A percentile compares a stretch with the other conserved stretches of the same genome.
Evolutionary conservation across 2,888 invertebrate species (phyloP).

Genomic region (Tachystola acroxantha): DNA sequence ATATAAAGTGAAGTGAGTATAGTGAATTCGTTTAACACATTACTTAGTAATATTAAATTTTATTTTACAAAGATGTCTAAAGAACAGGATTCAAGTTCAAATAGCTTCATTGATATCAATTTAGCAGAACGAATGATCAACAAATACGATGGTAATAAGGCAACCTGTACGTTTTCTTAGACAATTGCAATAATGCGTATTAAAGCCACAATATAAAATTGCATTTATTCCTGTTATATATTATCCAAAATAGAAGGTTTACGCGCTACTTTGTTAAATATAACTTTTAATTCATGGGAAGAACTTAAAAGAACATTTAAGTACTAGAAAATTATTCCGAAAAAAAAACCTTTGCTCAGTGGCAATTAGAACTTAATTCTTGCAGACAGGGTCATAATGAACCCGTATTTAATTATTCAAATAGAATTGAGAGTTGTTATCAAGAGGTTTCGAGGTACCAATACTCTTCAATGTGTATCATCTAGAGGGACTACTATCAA

Average conservation of each 20-base stretch:
- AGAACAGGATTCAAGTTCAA: background rate
- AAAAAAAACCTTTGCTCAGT: conserved; percentile 8
- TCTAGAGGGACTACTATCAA: conserved; percentile 15
- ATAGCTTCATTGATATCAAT: background rate
- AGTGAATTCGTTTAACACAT: no score
- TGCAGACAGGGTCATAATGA: conserved; percentile 11
- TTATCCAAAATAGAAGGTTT: conserved; percentile 11
- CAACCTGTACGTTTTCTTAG: conserved; percentile 12
- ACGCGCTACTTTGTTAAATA: conserved; percentile 9
- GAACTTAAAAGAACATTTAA: conserved; percentile 6
- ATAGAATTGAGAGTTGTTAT: conserved; percentile 12
- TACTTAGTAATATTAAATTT: no score
- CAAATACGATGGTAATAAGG: conserved; percentile 9
- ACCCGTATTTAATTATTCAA: conserved; percentile 10
- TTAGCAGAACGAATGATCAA: conserved; percentile 9
- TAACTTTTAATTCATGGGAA: conserved; percentile 2
- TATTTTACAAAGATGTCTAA: no score
- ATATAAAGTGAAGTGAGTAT: no score
- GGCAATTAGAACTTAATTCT: conserved; percentile 15
- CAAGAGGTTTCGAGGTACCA: conserved; percentile 12
- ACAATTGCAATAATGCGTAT: conserved; percentile 12
- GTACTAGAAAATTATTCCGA: conserved; percentile 9
- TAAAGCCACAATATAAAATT: conserved; percentile 6
- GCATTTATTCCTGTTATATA: conserved; percentile 9
- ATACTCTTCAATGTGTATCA: conserved; percentile 7